Conservation (phyloP, 2,888 invertebrate genomes). For the Lissocephala sabroskyi region DNA sequence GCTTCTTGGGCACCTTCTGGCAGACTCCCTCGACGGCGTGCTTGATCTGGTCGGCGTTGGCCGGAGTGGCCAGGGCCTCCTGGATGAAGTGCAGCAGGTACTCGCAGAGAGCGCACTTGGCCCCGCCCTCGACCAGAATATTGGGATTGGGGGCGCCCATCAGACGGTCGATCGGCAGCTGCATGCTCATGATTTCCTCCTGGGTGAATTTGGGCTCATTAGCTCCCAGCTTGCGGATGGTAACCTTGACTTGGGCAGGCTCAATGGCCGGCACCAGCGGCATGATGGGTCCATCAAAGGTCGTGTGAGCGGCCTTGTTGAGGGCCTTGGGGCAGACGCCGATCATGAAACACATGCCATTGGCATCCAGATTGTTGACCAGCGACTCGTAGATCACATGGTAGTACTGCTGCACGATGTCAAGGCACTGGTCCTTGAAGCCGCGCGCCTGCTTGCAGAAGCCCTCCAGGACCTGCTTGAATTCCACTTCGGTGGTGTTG, state of each 20-base stretch:
- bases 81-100: conserved; percentile 87
- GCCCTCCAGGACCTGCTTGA: conserved; percentile 83
- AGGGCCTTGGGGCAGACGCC: conserved; percentile 72
- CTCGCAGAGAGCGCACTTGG: conserved; percentile 84
- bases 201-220: conserved; percentile 66
- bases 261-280: conserved; percentile 76
- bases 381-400: conserved; percentile 81
- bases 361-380: conserved; percentile 79
- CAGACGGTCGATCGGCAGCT: conserved; percentile 74
- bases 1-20: conserved; percentile 76
- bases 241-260: conserved; percentile 71
- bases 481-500: conserved; percentile 88
- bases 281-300: no score
- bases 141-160: conserved; percentile 70
- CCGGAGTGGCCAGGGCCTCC: conserved; percentile 79
- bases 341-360: conserved; percentile 80
- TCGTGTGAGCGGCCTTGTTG: conserved; percentile 17
- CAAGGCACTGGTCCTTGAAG: conserved; percentile 83
- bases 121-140: conserved; percentile 71
- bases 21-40: conserved; percentile 81
- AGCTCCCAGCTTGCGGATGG: conserved; percentile 64
- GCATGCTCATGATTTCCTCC: conserved; percentile 68
- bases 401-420: conserved; percentile 86
- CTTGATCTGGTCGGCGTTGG: conserved; percentile 81
- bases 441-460: conserved; percentile 85